Evolutionary conservation across 1,140 invertebrate genomes (phyloP).

Genomic region (Orius insidiosus): DNA sequence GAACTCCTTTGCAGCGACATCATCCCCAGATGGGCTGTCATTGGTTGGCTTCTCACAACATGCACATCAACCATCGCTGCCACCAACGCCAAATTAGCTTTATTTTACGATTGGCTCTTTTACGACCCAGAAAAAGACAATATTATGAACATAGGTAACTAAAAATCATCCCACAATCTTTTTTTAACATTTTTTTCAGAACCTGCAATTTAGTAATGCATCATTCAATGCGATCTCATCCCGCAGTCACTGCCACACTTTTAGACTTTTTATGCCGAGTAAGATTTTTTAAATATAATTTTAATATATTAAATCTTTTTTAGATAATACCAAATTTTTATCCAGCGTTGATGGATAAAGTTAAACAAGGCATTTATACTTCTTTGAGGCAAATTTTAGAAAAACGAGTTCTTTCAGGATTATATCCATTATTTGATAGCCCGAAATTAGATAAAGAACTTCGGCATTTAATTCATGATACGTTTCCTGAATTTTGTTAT

Average conservation of each 20-base stretch:
- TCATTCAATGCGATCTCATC: constrained; percentile 90
- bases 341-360: constrained; percentile 64
- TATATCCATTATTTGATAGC: constrained; percentile 84
- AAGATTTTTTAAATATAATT: constrained; percentile 21
- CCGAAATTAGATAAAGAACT: constrained; percentile 81
- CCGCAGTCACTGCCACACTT: constrained; percentile 82
- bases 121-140: constrained; percentile 91
- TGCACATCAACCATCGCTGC: constrained; percentile 87
- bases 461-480: constrained; percentile 66
- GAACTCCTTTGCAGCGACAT: constrained; percentile 95
- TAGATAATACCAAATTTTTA: constrained; percentile 89
- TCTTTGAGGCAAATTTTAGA: constrained; percentile 87
- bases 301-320: constrained; percentile 23
- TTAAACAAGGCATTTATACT: constrained; percentile 76
- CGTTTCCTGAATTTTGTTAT: constrained; percentile 80
- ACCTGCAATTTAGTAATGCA: constrained; percentile 98
- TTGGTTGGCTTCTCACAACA: constrained; percentile 92
- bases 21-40: constrained; percentile 94
- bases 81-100: constrained; percentile 84
- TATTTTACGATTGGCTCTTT: constrained; percentile 97
- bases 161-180: background rate
- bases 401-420: constrained; percentile 76
- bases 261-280: constrained; percentile 86
- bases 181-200: constrained; percentile 33
- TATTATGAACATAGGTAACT: constrained; percentile 85